phyloP scores from a whole-genome alignment of 2,113 vertebrate species.

The Cepphus grylle region DNA sequence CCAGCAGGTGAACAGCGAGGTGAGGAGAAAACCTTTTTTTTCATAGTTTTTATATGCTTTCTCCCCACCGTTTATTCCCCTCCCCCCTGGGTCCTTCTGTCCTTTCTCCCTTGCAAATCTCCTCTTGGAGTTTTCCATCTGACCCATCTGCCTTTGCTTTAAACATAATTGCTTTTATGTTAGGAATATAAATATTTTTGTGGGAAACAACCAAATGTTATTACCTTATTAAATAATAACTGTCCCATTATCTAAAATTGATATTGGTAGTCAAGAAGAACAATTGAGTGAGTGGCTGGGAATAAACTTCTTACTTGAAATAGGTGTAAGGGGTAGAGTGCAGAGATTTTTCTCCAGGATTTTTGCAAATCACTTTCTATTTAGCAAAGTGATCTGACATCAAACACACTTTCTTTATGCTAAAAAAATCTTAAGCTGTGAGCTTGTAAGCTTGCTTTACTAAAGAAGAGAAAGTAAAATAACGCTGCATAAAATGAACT shows the following conservation, averaged over 20 bases:
- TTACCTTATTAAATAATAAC: neutral
- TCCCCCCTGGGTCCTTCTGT: no score
- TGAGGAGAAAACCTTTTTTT: conserved; percentile 58
- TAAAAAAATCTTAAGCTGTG: neutral
- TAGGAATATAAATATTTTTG: neutral
- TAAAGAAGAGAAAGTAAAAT: neutral
- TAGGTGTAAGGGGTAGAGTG: neutral
- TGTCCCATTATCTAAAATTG: neutral
- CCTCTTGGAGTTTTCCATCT: neutral
- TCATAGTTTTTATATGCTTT: neutral
- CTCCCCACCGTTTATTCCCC: neutral
- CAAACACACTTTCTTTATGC: neutral
- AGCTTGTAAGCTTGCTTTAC: neutral
- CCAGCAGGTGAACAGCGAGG: conserved; percentile 83
- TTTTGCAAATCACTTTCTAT: neutral
- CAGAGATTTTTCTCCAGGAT: neutral
- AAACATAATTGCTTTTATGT: neutral
- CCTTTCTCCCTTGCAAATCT: neutral
- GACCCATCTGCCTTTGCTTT: neutral
- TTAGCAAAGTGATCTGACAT: neutral
- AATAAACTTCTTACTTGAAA: neutral
- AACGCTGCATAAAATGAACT: neutral
- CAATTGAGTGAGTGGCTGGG: neutral
- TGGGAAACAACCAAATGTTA: neutral
- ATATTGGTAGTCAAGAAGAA: neutral